phyloP scores from a whole-genome alignment of 2,113 vertebrate genomes.

The Camelus dromedarius region DNA sequence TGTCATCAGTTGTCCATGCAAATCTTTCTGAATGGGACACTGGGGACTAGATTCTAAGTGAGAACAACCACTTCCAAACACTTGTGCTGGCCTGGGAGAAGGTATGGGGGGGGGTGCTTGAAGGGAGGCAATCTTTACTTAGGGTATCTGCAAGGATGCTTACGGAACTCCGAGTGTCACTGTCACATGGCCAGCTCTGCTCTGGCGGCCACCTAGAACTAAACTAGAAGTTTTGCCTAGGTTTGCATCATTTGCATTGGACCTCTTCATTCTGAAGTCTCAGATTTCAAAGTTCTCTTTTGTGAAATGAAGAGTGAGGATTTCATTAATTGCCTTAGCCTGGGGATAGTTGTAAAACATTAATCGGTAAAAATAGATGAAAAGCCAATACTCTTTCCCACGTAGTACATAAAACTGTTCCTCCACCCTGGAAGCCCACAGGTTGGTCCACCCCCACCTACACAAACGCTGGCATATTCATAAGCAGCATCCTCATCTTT shows the following conservation, averaged over 20 bases:
- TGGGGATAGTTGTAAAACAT: slow-evolving; percentile 51
- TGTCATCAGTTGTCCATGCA: background rate
- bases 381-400: slow-evolving; percentile 48
- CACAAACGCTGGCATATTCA: background rate
- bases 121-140: background rate
- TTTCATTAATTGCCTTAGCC: slow-evolving; percentile 49
- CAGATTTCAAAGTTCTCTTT: slow-evolving; percentile 52
- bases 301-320: slow-evolving; percentile 53
- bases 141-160: background rate
- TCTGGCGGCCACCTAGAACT: background rate
- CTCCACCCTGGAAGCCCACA: background rate
- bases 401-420: slow-evolving; percentile 10
- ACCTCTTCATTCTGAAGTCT: slow-evolving; percentile 31
- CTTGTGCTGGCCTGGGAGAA: background rate
- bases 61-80: background rate
- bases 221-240: background rate
- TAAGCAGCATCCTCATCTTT: slow-evolving; percentile 74
- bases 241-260: slow-evolving; percentile 47
- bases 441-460: background rate
- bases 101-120: background rate
- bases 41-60: background rate
- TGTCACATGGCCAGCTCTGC: background rate
- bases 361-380: slow-evolving; percentile 38
- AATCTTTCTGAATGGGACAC: background rate
- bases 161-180: background rate